These are phyloP conservation scores for Cheilinus undulatus DNA, from an alignment of 2,113 vertebrate genomes.

Conservation along the genomic window DNA sequence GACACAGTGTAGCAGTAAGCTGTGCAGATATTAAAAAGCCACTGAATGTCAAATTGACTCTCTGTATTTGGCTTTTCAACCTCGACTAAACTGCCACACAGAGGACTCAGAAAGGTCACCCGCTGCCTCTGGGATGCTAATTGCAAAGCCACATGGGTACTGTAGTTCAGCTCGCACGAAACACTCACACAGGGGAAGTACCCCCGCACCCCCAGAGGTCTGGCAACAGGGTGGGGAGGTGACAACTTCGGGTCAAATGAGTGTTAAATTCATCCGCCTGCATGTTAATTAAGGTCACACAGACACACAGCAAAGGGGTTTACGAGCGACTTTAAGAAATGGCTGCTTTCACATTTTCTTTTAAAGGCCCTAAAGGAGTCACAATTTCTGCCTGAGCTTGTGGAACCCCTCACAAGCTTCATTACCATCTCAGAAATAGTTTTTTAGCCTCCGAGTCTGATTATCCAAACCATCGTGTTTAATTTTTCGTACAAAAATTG, in stretches of 20 bases:
- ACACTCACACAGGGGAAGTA: conserved; percentile 35
- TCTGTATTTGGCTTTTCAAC: conserved; percentile 21
- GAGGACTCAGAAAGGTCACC: conserved; percentile 51
- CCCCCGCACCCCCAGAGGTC: conserved; percentile 7
- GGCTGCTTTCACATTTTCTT: conserved; percentile 1
- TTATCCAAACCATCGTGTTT: conserved; percentile 27
- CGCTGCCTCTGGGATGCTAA: conserved; percentile 45
- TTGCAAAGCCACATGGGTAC: conserved; percentile 50
- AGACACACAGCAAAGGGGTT: conserved; percentile 3
- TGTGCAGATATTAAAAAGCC: conserved; percentile 35
- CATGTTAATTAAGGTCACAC: conserved; percentile 59
- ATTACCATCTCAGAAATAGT: conserved; percentile 23
- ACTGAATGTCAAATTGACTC: conserved; percentile 50
- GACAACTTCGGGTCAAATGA: conserved; percentile 56
- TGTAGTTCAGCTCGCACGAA: conserved; percentile 55
- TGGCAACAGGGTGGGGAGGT: conserved; percentile 36
- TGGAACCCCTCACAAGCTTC: conserved; percentile 47
- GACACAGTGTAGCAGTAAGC: conserved; percentile 5
- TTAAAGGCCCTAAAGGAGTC: conserved; percentile 30
- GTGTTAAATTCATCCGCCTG: conserved; percentile 54
- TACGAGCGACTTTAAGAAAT: conserved; percentile 18
- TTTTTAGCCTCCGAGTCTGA: conserved; percentile 22
- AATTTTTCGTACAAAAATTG: not conserved
- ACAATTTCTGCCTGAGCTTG: conserved; percentile 31
- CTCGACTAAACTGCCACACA: conserved; percentile 19